Base-by-base conservation (phyloP, 64 coral and sea anemone genomes). In the Stichodactyla helianthus region DNA sequence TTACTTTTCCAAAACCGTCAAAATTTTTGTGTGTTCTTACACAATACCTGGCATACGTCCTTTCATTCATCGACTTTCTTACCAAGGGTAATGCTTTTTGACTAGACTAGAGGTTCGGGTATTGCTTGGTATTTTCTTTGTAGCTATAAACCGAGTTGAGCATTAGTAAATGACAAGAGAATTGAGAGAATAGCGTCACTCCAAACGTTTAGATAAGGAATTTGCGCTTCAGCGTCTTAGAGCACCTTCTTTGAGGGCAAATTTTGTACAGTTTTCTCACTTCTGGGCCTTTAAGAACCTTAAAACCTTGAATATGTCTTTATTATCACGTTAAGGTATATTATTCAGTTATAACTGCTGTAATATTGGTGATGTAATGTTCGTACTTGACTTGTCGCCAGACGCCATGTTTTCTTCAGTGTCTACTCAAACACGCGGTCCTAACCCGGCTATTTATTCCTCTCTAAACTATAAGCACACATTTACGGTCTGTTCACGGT, bases 391-490 rank as follows among this genome's bases (percentile, higher is more conserved):
- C 9, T n/a, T 7, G 62, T 65, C 22, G 5, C 65, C 3, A 74
- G 68, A 74, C 68, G 68, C 68, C 68, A 74, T 74, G 68, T 74
- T 74, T 74, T 74, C 68, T 74, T 74, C 22, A 1, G 12, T 31
- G 25, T 74, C 26, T 74, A 74, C 68, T 74, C 8, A 57, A 82
- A 54, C 79, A 82, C 79, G 79, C 79, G 79, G 79, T 57, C 79
- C 54, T 82, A 57, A 82, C 54, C 79, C 50, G 50, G 51, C 51
- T 53, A 82, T 51, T 54, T 27, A 52, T 57, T 53, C 68, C 8
- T 27, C 22, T 26, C 68, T 74, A 4, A 74, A 35, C 23, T 74
- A 74, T 23, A 74, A 74, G 22, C 68, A 74, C 68, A 74, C 13
- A 74, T 82, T 82, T 54, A 53, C 1, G 31, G 10, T 22, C 79